phyloP scores from a whole-genome alignment of 2,797 vertebrate genomes.

The Melanotaenia maccullochi region DNA sequence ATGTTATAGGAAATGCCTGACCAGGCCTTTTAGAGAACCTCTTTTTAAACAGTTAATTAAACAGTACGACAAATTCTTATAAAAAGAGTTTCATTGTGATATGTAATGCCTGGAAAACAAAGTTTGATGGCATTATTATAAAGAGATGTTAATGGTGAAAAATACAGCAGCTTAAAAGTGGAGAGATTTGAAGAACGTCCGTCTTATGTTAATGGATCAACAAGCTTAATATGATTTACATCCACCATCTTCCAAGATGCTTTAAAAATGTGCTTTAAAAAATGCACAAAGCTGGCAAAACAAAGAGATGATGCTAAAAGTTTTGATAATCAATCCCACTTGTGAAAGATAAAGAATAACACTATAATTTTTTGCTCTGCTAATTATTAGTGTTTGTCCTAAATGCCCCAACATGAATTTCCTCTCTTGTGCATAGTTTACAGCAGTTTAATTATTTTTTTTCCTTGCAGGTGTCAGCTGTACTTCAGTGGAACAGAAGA shows the following conservation, averaged over 20 bases:
- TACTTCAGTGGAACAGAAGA: constrained; percentile 93
- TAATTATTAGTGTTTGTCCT: not conserved
- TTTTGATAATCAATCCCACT: not conserved
- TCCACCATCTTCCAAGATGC: not conserved
- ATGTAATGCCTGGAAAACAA: not conserved
- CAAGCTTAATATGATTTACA: not conserved
- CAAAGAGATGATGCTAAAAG: not conserved
- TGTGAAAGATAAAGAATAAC: not conserved
- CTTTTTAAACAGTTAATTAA: too few species aligned
- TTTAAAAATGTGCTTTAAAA: not conserved
- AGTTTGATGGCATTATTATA: too few species aligned
- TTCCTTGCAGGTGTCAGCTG: constrained; percentile 66
- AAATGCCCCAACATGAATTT: not conserved
- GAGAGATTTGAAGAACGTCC: not conserved
- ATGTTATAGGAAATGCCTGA: not conserved
- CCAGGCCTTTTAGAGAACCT: too few species aligned
- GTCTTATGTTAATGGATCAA: not conserved
- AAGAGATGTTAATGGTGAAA: too few species aligned
- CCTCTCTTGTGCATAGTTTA: not conserved
- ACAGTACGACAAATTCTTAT: not conserved
- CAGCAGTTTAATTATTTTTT: constrained; percentile 1
- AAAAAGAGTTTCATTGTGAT: not conserved
- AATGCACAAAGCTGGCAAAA: not conserved
- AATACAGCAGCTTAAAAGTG: not conserved
- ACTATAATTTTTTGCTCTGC: not conserved